Base-by-base conservation (phyloP, 2,888 invertebrate species). In the Tenthredo notha region DNA sequence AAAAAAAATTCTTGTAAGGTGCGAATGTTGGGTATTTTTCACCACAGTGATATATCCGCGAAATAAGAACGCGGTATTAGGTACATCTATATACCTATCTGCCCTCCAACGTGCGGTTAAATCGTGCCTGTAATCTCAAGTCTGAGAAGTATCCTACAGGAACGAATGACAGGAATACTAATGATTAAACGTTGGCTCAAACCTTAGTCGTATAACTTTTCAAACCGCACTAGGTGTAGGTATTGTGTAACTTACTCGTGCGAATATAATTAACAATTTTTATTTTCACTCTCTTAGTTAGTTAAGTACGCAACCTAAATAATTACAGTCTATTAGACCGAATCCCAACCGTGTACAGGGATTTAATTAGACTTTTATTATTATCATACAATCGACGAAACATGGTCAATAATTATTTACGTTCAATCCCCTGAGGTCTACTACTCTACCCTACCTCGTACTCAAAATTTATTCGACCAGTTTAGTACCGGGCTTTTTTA, bases 311-410 rank as follows among this genome's bases (percentile, higher is more conserved):
- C 85, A 85, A 84, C 43, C 72, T 86, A 86, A 88, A 88, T 88
- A 88, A 88, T 88, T 88, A 87, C 54, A 9, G 5, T 40, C 83
- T 85, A 78, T 86, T 87, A 88, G 87, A 87, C 67, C 84, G 86
- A 85, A 85, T 37, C 6, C 70, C 78, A 86, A 84, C 65, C 75
- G 78, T 84, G 85, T 74, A 50, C 58, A 25, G 82, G 85, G 86
- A 86, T 70, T 84, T 65, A 86, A 84, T 40, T 47, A 37, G 18
- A 58, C 15, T n/a, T 29, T n/a, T 7, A 29, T 21, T 47, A 29
- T 83, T 18, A 9, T 33, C 50, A 18, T 4, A n/a, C 33, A 21
- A 61, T 61, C 61, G 80, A 21, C 21, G 37, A 25, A 65, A 80
- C 50, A 54, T 77, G 25, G 12, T 43, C 74, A 47, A 43, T 37